Conservation (phyloP, 2,113 vertebrate species). For the Trematocara zebra region DNA sequence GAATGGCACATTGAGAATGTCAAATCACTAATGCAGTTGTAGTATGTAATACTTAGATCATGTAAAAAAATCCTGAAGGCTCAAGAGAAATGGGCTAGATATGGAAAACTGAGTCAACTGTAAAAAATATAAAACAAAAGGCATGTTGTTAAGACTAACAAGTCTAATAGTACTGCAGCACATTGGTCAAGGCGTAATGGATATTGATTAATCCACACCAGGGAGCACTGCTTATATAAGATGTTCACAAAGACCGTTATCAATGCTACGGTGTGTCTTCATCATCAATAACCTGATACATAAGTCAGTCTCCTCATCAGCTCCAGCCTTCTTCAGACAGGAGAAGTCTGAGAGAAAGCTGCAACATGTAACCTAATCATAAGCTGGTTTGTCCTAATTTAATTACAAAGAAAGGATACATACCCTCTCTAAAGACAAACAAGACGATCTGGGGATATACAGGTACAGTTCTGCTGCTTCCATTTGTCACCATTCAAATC, state of each 20-base stretch:
- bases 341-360: not conserved
- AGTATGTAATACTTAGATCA: not conserved
- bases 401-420: not conserved
- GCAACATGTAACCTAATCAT: not conserved
- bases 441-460: not conserved
- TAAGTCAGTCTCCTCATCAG: not conserved
- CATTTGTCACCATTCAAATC: not conserved
- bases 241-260: conserved; percentile 25
- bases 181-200: conserved; percentile 5
- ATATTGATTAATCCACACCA: conserved; percentile 29
- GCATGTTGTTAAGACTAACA: not conserved
- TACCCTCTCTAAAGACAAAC: not conserved
- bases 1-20: not conserved
- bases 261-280: conserved; percentile 12
- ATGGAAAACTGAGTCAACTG: not conserved
- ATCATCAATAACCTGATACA: conserved; percentile 12
- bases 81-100: not conserved
- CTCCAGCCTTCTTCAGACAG: not conserved
- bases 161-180: not conserved
- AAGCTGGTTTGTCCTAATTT: not conserved
- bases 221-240: not conserved
- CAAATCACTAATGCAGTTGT: not conserved
- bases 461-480: not conserved
- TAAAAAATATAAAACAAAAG: not conserved
- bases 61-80: not conserved